Evolutionary conservation across 2,113 vertebrate species (phyloP).

Genomic region (Poeciliopsis turrubarensis): DNA sequence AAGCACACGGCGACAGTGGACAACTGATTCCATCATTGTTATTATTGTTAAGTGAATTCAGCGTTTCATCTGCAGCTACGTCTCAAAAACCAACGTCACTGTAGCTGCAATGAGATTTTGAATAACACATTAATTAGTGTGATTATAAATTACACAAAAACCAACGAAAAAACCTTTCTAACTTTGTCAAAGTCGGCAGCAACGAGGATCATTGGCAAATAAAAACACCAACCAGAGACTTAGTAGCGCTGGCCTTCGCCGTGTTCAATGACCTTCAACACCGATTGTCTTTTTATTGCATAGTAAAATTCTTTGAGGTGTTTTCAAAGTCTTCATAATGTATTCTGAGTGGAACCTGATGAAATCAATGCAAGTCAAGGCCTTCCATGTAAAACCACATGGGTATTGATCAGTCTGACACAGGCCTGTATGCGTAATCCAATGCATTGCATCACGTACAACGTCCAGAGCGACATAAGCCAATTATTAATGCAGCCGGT

Average conservation of each 20-base stretch:
- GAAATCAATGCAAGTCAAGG: conserved; percentile 55
- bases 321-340: neutral
- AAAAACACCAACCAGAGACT: neutral
- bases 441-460: conserved; percentile 15
- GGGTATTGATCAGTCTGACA: conserved; percentile 48
- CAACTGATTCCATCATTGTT: neutral
- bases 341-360: conserved; percentile 16
- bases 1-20: neutral
- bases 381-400: conserved; percentile 39
- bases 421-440: conserved; percentile 35
- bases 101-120: neutral
- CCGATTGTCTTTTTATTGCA: neutral
- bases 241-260: neutral
- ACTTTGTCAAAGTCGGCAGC: neutral
- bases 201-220: neutral
- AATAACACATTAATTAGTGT: neutral
- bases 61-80: too few relatives aligned
- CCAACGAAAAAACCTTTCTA: neutral
- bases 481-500: conserved; percentile 7
- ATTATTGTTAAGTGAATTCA: neutral
- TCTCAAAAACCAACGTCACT: neutral
- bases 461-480: conserved; percentile 24
- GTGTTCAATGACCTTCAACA: neutral
- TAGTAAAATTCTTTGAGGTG: neutral
- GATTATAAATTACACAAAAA: neutral